These are phyloP conservation scores for Hippocampus barbouri DNA, from an alignment of 2,113 vertebrate species.

Conservation along the genomic window DNA sequence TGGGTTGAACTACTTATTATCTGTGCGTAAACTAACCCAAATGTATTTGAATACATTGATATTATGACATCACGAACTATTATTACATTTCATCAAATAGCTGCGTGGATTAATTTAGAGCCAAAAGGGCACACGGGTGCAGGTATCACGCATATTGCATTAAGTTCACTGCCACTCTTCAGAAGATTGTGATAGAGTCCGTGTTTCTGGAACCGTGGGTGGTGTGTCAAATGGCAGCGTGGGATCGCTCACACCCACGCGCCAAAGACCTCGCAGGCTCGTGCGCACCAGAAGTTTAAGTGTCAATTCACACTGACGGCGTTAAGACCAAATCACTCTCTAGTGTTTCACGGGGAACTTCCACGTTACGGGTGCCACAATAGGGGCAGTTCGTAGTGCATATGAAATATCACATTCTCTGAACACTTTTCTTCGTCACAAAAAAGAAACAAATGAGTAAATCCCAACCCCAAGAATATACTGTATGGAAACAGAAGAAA, in stretches of 20 bases:
- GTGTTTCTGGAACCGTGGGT: not conserved
- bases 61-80: no score
- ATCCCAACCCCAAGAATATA: no score
- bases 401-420: not conserved
- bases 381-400: not conserved
- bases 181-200: not conserved
- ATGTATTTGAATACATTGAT: no score
- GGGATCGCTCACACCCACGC: slow-evolving; percentile 25
- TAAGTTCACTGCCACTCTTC: not conserved
- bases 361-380: not conserved
- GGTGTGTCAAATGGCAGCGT: slow-evolving; percentile 21
- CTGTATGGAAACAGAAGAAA: no score
- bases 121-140: no score
- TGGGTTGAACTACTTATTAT: no score
- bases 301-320: not conserved
- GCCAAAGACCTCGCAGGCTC: slow-evolving; percentile 22
- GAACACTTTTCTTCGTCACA: no score
- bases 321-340: not conserved
- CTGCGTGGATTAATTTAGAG: no score
- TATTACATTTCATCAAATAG: no score
- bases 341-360: not conserved
- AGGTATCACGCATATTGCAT: no score
- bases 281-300: slow-evolving; percentile 10
- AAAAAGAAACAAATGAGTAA: no score
- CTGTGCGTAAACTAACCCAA: no score